These are phyloP conservation scores for Sebastes taczanowskii DNA, from an alignment of 2,797 vertebrate genomes.

Conservation along the genomic window DNA sequence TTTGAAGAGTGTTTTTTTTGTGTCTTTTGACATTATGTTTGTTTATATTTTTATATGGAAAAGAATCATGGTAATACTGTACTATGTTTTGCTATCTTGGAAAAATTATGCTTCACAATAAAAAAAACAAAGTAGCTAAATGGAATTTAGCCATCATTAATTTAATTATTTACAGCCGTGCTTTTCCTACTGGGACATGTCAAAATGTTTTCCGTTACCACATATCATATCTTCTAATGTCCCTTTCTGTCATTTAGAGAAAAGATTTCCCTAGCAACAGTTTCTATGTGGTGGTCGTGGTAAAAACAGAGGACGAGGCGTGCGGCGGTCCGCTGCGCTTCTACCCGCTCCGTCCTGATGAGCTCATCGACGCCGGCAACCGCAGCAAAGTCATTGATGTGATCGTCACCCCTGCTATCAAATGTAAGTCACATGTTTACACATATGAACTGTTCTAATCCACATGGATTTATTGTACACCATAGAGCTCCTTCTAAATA, in stretches of 20 bases:
- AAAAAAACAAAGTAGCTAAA: too few relatives aligned
- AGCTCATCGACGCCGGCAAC: conserved; percentile 90
- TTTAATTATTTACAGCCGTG: too few relatives aligned
- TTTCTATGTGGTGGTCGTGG: conserved; percentile 97
- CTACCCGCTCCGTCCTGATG: conserved; percentile 90
- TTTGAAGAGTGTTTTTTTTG: too few relatives aligned
- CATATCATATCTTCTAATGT: not conserved
- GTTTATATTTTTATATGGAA: too few relatives aligned
- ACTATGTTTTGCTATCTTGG: too few relatives aligned
- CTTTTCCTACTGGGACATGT: too few relatives aligned
- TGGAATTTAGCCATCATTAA: too few relatives aligned
- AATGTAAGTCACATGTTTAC: conserved; percentile 80
- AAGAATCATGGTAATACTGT: too few relatives aligned
- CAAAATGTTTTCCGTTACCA: too few relatives aligned
- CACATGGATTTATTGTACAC: not conserved
- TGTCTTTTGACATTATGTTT: too few relatives aligned
- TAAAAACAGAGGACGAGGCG: conserved; percentile 95
- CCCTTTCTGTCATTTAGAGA: conserved; percentile 74
- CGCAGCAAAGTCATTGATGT: conserved; percentile 92
- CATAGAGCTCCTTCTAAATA: not conserved
- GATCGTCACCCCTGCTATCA: conserved; percentile 88
- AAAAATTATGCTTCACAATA: too few relatives aligned
- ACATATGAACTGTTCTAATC: not conserved
- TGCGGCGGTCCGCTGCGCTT: conserved; percentile 91
- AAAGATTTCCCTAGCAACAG: conserved; percentile 97